Conservation (phyloP, 2,113 vertebrate species). For the Axis porcinus region DNA sequence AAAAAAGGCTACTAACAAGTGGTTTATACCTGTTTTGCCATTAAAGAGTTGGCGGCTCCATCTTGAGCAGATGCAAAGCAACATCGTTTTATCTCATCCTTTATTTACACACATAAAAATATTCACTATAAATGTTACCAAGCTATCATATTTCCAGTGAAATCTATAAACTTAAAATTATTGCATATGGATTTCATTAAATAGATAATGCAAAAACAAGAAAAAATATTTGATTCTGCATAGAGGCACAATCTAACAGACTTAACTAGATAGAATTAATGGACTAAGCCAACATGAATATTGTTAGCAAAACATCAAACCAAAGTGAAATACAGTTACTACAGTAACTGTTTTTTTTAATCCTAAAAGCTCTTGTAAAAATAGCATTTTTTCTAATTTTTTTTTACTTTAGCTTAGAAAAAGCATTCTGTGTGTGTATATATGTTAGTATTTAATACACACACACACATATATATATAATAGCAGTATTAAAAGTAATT, state of each 20-base stretch:
- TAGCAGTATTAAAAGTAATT: conserved; percentile 23
- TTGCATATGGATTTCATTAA: conserved; percentile 62
- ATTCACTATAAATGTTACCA: neutral
- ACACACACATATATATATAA: neutral
- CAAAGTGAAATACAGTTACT: conserved; percentile 10
- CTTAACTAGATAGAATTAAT: conserved; percentile 65
- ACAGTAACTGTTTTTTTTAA: neutral
- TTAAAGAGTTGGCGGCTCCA: neutral
- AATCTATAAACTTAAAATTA: conserved; percentile 13
- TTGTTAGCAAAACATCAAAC: conserved; percentile 10
- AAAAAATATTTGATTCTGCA: conserved; percentile 63
- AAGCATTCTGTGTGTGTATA: neutral
- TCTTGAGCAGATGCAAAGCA: neutral
- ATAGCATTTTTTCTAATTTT: neutral
- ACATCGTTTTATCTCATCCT: neutral
- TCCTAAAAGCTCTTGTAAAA: neutral
- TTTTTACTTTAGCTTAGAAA: conserved; percentile 25
- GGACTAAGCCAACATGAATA: neutral
- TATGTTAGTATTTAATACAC: neutral
- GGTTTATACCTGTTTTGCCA: neutral
- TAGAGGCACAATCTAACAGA: conserved; percentile 41
- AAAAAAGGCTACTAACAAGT: neutral
- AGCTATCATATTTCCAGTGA: neutral
- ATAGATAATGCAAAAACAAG: conserved; percentile 59
- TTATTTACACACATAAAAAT: neutral